Base-by-base conservation (phyloP, 2,888 invertebrate genomes). In the Drosophila pseudotalamancana region DNA sequence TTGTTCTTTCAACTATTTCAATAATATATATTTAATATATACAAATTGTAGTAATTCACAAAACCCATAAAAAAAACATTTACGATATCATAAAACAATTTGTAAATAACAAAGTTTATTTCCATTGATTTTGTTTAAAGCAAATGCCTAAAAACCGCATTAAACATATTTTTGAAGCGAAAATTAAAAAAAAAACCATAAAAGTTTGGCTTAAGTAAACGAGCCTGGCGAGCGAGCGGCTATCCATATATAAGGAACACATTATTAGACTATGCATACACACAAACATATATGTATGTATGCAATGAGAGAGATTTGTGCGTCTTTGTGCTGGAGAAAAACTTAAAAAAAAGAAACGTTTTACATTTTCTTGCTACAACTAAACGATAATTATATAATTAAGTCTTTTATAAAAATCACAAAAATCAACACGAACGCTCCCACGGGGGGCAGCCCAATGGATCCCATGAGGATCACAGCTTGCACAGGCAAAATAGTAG, bases 401-500 rank as follows among this genome's bases (percentile, higher is more conserved):
- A 84, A 84, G 83, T 84, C 88, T 88, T 83, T 88, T 72, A 74
- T 74, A 80, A 74, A 71, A 83, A 82, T 82, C 87, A 82, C 82
- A 82, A 78, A 87, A 82, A 81, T 72, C 77, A 87, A 78, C 66
- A 77, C 39, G 60, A 61, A 62, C 40, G 23, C 25, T 19, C 32
- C 40, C 46, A 12, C 16, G 31, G 27, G 25, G 39, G 61, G 57
- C 71, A 65, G 46, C 25, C 35, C 18, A 57, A 77, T 59, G 18
- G 63, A 72, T 69, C 77, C 69, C 69, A 68, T 67, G 72, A 67
- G 62, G 70, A 83, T 85, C 95, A 98, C 92, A 99, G 95, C 93
- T 97, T 98, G 92, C 99, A 99, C 75, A 99, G 93, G 92, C 98
- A 98, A 92, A 98, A 98, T 53, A 99, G 93, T 77, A 98, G 92